Percentiles rank a stretch among this genome's conserved stretches.
phyloP scores from a whole-genome alignment of 2,888 invertebrate genomes.

The Philereme vetulata region DNA sequence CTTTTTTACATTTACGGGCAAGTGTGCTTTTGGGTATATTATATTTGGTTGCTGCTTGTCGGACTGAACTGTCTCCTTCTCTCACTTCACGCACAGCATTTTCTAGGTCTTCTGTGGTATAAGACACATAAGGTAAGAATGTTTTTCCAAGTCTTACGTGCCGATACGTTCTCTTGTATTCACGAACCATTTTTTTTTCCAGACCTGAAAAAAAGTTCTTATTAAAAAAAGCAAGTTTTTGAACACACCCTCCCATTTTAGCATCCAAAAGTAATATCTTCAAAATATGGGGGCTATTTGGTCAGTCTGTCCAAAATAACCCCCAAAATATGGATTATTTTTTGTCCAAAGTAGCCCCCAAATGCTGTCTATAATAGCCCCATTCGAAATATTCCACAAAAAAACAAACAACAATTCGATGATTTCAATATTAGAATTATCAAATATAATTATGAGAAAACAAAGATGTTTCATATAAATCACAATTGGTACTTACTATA shows the following conservation, averaged over 20 bases:
- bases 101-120: constrained; percentile 10
- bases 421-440: constrained; percentile 8
- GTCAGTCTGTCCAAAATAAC: constrained; percentile 16
- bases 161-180: constrained; percentile 13
- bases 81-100: constrained; percentile 11
- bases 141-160: constrained; percentile 12
- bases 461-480: constrained; percentile 19
- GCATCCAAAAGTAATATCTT: constrained; percentile 11
- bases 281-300: constrained; percentile 15
- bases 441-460: constrained; percentile 14
- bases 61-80: constrained; percentile 9
- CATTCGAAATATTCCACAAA: constrained; percentile 21
- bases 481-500: constrained; percentile 19
- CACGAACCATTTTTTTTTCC: constrained; percentile 10
- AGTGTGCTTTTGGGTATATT: too few relatives aligned
- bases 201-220: background rate
- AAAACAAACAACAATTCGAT: constrained; percentile 15
- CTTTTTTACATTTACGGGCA: too few relatives aligned
- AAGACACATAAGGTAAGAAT: constrained; percentile 11
- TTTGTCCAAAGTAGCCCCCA: constrained; percentile 20
- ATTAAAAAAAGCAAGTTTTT: background rate
- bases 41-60: constrained; percentile 6
- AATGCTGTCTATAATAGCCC: constrained; percentile 18
- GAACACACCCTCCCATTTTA: constrained; percentile 7
- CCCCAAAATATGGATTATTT: constrained; percentile 19